These are phyloP conservation scores for Ceratina japonica DNA, from an alignment of 1,140 invertebrate genomes.

Conservation along the genomic window DNA sequence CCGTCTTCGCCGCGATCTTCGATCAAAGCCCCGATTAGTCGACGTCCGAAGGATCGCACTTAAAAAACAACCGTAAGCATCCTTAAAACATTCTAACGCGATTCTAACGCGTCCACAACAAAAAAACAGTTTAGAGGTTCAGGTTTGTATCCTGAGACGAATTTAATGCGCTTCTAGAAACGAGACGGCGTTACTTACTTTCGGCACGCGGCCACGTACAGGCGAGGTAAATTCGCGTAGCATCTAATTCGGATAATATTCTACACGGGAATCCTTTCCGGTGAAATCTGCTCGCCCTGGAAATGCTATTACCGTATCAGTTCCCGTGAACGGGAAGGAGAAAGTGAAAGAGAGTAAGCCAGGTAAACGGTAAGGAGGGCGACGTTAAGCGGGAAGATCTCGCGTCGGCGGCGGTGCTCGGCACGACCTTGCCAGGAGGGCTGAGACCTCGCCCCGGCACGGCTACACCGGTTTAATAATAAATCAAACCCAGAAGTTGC, in stretches of 20 bases:
- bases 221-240: conserved; percentile 41
- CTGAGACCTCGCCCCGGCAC: conserved; percentile 35
- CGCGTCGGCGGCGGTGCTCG: conserved; percentile 44
- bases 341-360: neutral
- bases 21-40: too few relatives aligned
- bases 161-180: conserved; percentile 24
- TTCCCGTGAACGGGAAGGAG: neutral
- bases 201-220: neutral
- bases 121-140: neutral
- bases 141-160: neutral
- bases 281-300: conserved; percentile 52
- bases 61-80: too few relatives aligned
- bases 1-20: too few relatives aligned
- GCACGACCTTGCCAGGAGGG: conserved; percentile 49
- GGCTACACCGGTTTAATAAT: conserved; percentile 70
- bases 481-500: conserved; percentile 75
- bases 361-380: neutral
- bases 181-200: neutral
- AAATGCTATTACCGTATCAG: conserved; percentile 59
- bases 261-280: conserved; percentile 53
- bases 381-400: conserved; percentile 47
- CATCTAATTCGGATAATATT: conserved; percentile 51
- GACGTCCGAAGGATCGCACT: too few relatives aligned
- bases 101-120: too few relatives aligned
- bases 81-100: too few relatives aligned